Base-by-base conservation (phyloP, 2,888 invertebrate genomes). In the Sinotaia quadrata region DNA sequence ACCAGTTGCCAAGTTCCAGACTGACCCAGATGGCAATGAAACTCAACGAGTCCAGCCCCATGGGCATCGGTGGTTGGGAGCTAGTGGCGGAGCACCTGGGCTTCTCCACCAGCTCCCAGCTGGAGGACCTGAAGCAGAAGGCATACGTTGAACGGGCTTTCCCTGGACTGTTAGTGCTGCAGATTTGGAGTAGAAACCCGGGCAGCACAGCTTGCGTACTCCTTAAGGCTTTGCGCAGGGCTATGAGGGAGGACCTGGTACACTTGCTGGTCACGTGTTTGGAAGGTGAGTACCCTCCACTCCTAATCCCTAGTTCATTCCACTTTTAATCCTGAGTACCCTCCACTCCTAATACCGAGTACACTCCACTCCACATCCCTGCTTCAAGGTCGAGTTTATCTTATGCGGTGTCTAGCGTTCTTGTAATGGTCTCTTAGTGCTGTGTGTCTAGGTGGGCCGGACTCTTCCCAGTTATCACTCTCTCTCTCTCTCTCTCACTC, bases 161-260 rank as follows among this genome's bases (percentile, higher is more conserved):
- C 51, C 71, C 71, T 3, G 71, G 71, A 33, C 31, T 68, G 15
- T 56, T 63, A 24, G 52, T 68, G 51, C 65, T 71, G 21, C 57
- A 60, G 37, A 61, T 65, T 18, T 71, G 71, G 71, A 51, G 58
- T 2, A 29, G 44, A 5, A 34, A 58, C 18, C 24, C 41, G 12
- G 71, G 71, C 1, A 71, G 68, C 33, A 71, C 71, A 3, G 71
- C 68, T n/a, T 68, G 52, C 37, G 71, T 71, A 3, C 63, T 71
- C 15, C 61, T 71, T 36, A 56, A 68, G 12, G 71, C 65, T 3
- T 51, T 71, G 65, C 65, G 60, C 15, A 56, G 59, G 51, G 49
- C 58, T 27, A 31, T 41, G 29, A 58, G 71, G 18, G 68, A 68
- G 44, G 71, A 71, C 60, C 59, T 63, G 15, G 52, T 71, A 37